Evolutionary conservation across 2,113 vertebrate species (phyloP).

Genomic region (Eptesicus fuscus): DNA sequence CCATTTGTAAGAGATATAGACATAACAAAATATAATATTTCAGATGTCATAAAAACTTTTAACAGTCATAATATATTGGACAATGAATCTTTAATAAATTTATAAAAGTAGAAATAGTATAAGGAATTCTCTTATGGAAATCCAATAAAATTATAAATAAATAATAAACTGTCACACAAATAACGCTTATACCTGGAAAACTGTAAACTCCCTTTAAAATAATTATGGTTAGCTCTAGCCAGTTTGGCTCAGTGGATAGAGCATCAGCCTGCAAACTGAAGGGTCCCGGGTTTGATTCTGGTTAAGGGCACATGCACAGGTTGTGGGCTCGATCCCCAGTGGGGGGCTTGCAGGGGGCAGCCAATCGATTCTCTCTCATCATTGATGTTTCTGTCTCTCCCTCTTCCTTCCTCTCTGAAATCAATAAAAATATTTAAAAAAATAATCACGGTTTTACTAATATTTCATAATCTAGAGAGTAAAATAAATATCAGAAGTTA

Average conservation of each 20-base stretch:
- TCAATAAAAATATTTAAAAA: neutral
- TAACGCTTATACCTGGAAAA: neutral
- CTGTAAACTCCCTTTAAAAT: neutral
- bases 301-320: no score
- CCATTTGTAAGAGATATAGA: neutral
- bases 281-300: no score
- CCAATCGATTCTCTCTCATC: no score
- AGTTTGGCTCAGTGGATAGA: no score
- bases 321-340: no score
- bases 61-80: neutral
- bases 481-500: neutral
- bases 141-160: neutral
- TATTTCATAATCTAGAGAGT: neutral
- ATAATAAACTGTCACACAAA: neutral
- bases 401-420: no score
- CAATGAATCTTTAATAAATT: neutral
- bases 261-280: no score
- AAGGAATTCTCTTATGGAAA: neutral
- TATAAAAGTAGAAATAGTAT: neutral
- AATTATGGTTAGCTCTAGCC: neutral
- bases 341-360: no score
- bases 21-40: neutral
- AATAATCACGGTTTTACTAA: neutral
- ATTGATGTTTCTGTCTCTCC: no score
- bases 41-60: neutral